These are phyloP conservation scores for Ecliptopera silaceata DNA, from an alignment of 2,888 invertebrate species.

Conservation along the genomic window DNA sequence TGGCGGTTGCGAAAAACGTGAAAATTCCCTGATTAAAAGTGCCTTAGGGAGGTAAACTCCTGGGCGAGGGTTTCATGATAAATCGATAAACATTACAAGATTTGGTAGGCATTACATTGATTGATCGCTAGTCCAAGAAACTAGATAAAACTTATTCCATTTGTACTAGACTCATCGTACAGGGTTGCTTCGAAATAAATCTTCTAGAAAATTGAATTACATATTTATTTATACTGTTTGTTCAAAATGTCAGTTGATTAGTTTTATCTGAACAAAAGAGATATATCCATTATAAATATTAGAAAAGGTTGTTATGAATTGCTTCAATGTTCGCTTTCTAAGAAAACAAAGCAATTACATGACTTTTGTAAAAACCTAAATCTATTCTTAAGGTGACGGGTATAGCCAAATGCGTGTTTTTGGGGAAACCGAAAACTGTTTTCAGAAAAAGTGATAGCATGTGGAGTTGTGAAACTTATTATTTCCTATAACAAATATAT, in stretches of 20 bases:
- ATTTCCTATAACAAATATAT: too few relatives aligned
- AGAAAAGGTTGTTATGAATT: slow-evolving; percentile 10
- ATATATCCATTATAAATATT: background rate
- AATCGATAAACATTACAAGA: slow-evolving; percentile 15
- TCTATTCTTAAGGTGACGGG: too few relatives aligned
- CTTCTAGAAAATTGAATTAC: slow-evolving; percentile 1
- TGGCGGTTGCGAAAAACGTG: slow-evolving; percentile 29
- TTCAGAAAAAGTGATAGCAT: too few relatives aligned
- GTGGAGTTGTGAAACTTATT: too few relatives aligned
- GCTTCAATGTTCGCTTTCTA: slow-evolving; percentile 20
- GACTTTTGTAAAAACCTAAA: too few relatives aligned
- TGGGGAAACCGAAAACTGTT: too few relatives aligned
- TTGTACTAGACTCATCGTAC: background rate
- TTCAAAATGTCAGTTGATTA: background rate
- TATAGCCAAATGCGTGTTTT: too few relatives aligned
- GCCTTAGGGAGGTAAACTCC: slow-evolving; percentile 18
- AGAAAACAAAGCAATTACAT: slow-evolving; percentile 23
- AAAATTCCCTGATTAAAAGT: slow-evolving; percentile 29
- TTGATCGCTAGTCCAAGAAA: background rate
- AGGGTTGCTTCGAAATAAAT: background rate
- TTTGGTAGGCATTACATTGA: slow-evolving; percentile 1
- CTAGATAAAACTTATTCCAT: background rate
- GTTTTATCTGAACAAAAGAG: background rate
- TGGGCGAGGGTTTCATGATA: slow-evolving; percentile 15
- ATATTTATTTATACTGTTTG: background rate